Conservation (phyloP, 2,797 vertebrate species). For the Chaunax sp. region DNA sequence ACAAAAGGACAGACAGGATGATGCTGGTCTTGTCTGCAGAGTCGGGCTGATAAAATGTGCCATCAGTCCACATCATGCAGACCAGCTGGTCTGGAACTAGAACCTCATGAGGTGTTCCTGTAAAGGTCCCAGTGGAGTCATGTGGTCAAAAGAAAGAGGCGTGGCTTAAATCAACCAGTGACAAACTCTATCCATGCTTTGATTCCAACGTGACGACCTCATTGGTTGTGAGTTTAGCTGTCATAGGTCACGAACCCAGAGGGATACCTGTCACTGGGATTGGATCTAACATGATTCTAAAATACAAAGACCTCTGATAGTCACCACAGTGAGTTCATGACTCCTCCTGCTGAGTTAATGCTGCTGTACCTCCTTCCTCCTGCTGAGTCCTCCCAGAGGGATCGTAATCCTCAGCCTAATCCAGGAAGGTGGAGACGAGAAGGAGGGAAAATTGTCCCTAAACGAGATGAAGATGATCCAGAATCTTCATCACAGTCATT, state of each 20-base stretch:
- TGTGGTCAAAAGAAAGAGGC: neutral
- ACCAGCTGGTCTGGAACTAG: conserved; percentile 12
- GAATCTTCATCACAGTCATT: too few species aligned
- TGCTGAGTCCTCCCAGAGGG: conserved; percentile 62
- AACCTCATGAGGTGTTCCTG: conserved; percentile 40
- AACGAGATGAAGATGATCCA: conserved; percentile 58
- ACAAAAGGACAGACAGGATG: neutral
- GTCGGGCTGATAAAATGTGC: conserved; percentile 39
- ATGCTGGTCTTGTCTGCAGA: neutral
- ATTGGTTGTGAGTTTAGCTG: conserved; percentile 15
- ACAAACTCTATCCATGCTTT: neutral
- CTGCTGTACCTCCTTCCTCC: conserved; percentile 24
- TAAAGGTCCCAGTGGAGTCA: conserved; percentile 13
- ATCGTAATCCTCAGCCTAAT: conserved; percentile 62
- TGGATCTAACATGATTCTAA: conserved; percentile 5
- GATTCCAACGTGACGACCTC: conserved; percentile 52
- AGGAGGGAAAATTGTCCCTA: conserved; percentile 21
- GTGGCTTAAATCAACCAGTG: neutral
- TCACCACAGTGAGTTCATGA: conserved; percentile 15
- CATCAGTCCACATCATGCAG: conserved; percentile 42
- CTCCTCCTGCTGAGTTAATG: conserved; percentile 23
- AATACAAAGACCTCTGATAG: too few species aligned
- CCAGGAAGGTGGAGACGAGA: conserved; percentile 46
- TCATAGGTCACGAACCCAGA: too few species aligned
- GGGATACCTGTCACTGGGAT: too few species aligned